A percentile compares a stretch with the other conserved stretches of the same genome.
Evolutionary conservation across 2,797 vertebrate genomes (phyloP).

Genomic region (Lacerta viridis): DNA sequence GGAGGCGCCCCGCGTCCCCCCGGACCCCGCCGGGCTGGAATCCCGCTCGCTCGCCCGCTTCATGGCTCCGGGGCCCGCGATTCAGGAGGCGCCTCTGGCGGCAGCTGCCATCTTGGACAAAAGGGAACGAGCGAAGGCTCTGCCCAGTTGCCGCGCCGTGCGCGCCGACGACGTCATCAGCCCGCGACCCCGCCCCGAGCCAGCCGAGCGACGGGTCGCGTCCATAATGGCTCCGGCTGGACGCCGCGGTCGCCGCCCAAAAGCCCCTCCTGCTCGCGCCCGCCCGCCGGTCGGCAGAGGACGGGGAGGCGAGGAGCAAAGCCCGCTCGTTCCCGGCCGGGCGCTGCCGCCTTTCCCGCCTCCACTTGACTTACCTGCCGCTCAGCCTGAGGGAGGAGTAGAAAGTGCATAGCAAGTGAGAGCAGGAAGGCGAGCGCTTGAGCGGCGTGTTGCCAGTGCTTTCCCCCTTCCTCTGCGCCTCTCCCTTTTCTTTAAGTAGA

Average conservation of each 20-base stretch:
- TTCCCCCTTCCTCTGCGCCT: not conserved
- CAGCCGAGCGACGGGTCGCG: not conserved
- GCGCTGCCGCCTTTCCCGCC: not conserved
- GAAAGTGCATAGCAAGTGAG: not conserved
- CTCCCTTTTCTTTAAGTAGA: not conserved
- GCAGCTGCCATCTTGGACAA: constrained; percentile 96
- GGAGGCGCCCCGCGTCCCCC: constrained; percentile 67
- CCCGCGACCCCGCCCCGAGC: constrained; percentile 50
- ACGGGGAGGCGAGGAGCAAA: not conserved
- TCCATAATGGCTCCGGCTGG: not conserved
- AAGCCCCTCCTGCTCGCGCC: no score
- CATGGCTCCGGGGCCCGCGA: constrained; percentile 83
- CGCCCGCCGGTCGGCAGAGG: not conserved
- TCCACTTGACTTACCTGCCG: accelerated
- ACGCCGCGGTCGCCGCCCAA: not conserved
- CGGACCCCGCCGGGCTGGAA: constrained; percentile 85
- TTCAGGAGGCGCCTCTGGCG: constrained; percentile 80
- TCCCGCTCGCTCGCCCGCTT: constrained; percentile 95
- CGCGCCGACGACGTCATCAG: constrained; percentile 72
- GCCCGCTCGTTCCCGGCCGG: not conserved
- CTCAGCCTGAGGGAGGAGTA: constrained; percentile 10
- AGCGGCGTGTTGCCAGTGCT: not conserved
- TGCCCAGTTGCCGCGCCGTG: constrained; percentile 81
- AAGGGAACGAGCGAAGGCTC: constrained; percentile 83
- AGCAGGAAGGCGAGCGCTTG: not conserved